Percentiles rank a stretch among this genome's conserved stretches.
These are phyloP conservation scores for Henricia sp. DNA, from an alignment of 53 echinoderm and acorn worm genomes.

Conservation along the genomic window DNA sequence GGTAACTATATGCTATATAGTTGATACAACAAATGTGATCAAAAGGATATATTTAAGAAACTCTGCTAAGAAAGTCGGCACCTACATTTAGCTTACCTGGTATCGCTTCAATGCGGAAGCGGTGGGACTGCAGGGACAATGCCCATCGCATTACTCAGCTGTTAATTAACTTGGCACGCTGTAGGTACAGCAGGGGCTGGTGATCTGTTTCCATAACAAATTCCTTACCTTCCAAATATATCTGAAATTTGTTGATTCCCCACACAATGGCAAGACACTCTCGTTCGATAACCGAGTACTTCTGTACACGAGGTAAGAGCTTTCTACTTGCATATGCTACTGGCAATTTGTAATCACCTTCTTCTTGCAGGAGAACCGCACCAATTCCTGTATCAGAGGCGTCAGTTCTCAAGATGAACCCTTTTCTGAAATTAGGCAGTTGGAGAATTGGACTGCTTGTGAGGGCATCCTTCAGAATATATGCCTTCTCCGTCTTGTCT, in stretches of 20 bases:
- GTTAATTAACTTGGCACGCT: slow-evolving; percentile 21
- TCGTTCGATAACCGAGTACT: slow-evolving; percentile 40
- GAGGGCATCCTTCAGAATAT: slow-evolving; percentile 20
- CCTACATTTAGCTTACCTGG: slow-evolving; percentile 9
- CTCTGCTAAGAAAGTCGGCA: slow-evolving; percentile 36
- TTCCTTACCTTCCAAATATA: slow-evolving; percentile 32
- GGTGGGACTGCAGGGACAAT: slow-evolving; percentile 12
- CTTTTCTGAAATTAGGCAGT: slow-evolving; percentile 20
- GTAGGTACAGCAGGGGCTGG: slow-evolving; percentile 30
- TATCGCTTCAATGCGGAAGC: slow-evolving; percentile 20
- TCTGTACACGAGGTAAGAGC: background rate
- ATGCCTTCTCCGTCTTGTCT: slow-evolving; percentile 11
- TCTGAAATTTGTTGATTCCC: slow-evolving; percentile 33
- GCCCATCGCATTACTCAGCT: slow-evolving; percentile 53
- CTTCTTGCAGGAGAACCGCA: slow-evolving; percentile 39
- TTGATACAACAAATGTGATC: no score
- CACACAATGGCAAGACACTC: slow-evolving; percentile 57
- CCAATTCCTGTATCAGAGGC: slow-evolving; percentile 48
- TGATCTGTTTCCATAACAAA: slow-evolving; percentile 29
- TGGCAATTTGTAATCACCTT: slow-evolving; percentile 22
- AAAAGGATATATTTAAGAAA: no score
- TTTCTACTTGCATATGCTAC: slow-evolving; percentile 56
- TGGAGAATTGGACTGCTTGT: background rate
- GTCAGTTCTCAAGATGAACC: slow-evolving; percentile 55
- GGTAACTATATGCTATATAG: no score